Base-by-base conservation (phyloP, 2,888 invertebrate species). In the Balanococcus diminutus region DNA sequence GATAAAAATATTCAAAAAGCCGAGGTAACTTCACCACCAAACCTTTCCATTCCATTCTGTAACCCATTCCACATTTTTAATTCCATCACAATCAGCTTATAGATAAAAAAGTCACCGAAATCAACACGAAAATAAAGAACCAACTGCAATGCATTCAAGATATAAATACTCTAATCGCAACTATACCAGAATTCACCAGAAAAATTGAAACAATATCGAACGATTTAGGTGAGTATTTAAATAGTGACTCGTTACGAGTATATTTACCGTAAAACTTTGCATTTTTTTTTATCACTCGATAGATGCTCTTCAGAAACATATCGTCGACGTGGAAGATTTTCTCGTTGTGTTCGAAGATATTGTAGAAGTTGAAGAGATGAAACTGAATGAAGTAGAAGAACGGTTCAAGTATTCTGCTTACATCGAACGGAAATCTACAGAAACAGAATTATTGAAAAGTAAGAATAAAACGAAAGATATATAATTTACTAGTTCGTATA, bases 331-430 rank as follows among this genome's bases (percentile, higher is more conserved):
- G 16, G 86, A 86, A 72, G 72, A 82, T 9, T 82, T 67, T 42
- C 31, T 86, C 5, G 72, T 82, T 0, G 22, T 82, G 8, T 82
- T 95, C 87, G 94, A 95, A 89, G 93, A 94, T 88, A 89, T 94
- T 86, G 92, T 94, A 16, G 94, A 95, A 89, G 92, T 92, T 87
- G 91, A 93, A 87, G 94, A 94, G 87, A 91, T 95, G 89, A 93
- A 94, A 88, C 93, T 92, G 89, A 92, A 93, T 90, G 94, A 95
- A 89, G 89, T 93, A 72, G 94, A 94, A 88, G 94, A 95, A 89
- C 91, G 93, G 88, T 93, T 94, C 89, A 94, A 95, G 88, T 91
- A 95, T 85, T 92, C 93, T 22, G 90, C 94, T 88, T 94, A 94
- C 88, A 93, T 94, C 89, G 93, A 94, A 88, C 93, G 93, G 88